Conservation (phyloP, 2,113 vertebrate species). For the Riparia riparia region DNA sequence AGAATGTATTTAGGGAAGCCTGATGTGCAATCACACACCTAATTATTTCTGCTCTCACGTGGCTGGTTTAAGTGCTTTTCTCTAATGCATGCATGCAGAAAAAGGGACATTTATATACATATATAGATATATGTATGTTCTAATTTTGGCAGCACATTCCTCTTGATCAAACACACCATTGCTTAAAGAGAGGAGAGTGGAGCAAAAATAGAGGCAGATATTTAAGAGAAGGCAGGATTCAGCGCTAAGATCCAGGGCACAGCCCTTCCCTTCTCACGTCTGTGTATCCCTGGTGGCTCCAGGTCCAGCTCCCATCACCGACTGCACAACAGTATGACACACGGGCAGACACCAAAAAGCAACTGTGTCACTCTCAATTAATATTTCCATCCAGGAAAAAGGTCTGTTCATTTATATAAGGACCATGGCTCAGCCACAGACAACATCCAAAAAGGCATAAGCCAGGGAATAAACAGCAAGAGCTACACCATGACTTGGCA, state of each 20-base stretch:
- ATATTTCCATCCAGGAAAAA: background rate
- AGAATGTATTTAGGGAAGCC: conserved; percentile 1
- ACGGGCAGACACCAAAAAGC: background rate
- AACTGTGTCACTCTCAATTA: background rate
- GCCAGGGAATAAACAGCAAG: background rate
- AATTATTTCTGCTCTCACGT: conserved; percentile 15
- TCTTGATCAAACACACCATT: background rate
- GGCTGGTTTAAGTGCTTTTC: background rate
- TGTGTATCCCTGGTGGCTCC: background rate
- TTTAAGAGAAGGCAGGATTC: background rate
- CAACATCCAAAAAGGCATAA: background rate
- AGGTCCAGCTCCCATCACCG: background rate
- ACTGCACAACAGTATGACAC: accelerated
- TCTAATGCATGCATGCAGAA: background rate
- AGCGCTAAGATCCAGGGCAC: background rate
- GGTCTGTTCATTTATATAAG: background rate
- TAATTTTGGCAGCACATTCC: background rate
- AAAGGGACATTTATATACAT: background rate
- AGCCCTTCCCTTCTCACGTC: background rate
- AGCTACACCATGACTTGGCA: background rate
- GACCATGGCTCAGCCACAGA: background rate
- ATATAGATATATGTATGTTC: background rate
- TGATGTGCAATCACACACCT: conserved; percentile 35
- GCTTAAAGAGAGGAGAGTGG: background rate
- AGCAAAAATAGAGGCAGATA: background rate